phyloP scores from a whole-genome alignment of 2,797 vertebrate genomes.

The Staurois parvus region DNA sequence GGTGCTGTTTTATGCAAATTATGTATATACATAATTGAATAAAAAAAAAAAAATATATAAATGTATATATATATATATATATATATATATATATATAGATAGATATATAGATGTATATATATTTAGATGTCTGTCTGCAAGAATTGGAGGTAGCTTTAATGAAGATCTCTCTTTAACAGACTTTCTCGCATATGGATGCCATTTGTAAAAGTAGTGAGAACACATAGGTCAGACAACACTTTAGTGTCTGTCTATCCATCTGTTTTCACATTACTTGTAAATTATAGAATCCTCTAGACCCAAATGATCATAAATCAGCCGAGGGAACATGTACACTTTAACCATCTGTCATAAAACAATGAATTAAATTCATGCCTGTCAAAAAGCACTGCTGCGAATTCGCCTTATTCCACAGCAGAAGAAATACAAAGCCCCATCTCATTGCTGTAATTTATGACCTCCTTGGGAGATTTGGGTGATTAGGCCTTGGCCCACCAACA shows the following conservation, averaged over 20 bases:
- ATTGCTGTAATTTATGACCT: conserved; percentile 98
- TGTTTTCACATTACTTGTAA: conserved; percentile 98
- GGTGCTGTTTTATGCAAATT: neutral
- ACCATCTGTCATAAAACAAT: conserved; percentile 99
- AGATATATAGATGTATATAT: neutral
- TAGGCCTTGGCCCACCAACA: conserved; percentile 98
- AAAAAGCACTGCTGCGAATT: conserved; percentile 91
- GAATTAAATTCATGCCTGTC: conserved; percentile 97
- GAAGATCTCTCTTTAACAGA: conserved; percentile 82
- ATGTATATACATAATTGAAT: neutral
- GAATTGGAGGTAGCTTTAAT: conserved; percentile 65
- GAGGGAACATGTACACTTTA: conserved; percentile 91
- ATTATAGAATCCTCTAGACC: conserved; percentile 97
- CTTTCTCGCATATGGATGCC: conserved; percentile 92
- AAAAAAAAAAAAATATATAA: neutral
- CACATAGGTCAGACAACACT: conserved; percentile 84
- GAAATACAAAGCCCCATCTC: conserved; percentile 97
- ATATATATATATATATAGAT: neutral
- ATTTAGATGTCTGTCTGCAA: neutral
- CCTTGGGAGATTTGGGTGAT: conserved; percentile 94
- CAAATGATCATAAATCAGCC: conserved; percentile 96
- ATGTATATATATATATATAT: neutral
- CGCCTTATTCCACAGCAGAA: conserved; percentile 87
- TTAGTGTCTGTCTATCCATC: conserved; percentile 96
- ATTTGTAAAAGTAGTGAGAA: conserved; percentile 89